Percentiles rank a stretch among this genome's conserved stretches.
Conservation (phyloP, 2,797 vertebrate species). For the Acipenser transmontanus region DNA sequence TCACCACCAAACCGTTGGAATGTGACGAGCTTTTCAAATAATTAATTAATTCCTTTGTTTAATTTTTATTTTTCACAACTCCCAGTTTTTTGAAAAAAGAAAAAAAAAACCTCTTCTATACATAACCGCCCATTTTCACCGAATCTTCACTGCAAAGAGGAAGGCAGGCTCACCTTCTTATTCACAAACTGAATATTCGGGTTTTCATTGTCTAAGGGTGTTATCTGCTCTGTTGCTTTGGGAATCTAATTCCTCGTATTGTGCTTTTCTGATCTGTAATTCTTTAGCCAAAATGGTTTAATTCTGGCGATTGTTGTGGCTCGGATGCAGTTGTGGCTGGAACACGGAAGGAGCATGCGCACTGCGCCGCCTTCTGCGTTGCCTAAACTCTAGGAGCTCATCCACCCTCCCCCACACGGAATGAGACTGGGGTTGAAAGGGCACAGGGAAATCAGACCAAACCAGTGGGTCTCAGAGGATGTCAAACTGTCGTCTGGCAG, state of each 20-base stretch:
- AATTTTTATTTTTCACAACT: neutral
- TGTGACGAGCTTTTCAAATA: conserved; percentile 7
- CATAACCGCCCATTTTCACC: conserved; percentile 22
- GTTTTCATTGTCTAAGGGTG: conserved; percentile 1
- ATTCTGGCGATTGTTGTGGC: conserved; percentile 21
- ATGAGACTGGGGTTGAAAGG: conserved; percentile 1
- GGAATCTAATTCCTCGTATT: neutral
- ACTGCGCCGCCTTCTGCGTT: conserved; percentile 2
- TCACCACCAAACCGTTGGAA: conserved; percentile 7
- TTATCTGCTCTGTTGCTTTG: neutral
- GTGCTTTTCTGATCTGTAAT: conserved; percentile 4
- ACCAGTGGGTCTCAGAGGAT: too few species aligned
- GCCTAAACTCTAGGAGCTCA: too few species aligned
- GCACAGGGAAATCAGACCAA: neutral
- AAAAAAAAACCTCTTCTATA: conserved; percentile 8
- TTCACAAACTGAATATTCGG: conserved; percentile 16
- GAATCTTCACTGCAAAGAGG: conserved; percentile 7
- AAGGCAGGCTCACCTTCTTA: conserved; percentile 23
- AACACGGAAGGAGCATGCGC: conserved; percentile 14
- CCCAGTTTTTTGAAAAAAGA: conserved; percentile 6
- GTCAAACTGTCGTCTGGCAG: too few species aligned
- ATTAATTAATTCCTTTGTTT: neutral
- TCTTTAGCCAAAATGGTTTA: conserved; percentile 14
- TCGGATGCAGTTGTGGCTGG: conserved; percentile 20
- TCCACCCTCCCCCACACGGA: neutral